Evolutionary conservation across 2,888 invertebrate genomes (phyloP).

Genomic region (Pristionchus japonicus): DNA sequence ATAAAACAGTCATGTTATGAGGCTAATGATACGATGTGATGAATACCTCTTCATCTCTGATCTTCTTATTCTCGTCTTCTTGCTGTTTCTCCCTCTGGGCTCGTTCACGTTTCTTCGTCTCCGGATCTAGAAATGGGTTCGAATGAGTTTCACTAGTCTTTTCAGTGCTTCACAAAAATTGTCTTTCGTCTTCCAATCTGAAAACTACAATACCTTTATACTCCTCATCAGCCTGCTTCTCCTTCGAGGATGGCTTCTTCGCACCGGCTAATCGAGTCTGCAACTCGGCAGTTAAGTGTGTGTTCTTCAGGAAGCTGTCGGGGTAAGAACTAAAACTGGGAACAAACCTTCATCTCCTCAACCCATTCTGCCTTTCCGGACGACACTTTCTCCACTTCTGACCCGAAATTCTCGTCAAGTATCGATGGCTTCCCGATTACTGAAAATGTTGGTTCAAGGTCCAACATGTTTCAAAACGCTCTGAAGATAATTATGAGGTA

Average conservation of each 20-base stretch:
- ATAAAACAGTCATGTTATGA: not conserved
- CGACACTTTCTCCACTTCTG: conserved; percentile 65
- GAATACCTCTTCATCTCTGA: conserved; percentile 50
- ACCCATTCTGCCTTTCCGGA: conserved; percentile 73
- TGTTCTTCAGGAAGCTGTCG: not conserved
- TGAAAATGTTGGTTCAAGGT: not conserved
- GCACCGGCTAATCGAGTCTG: conserved; percentile 39
- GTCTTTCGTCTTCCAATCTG: no score
- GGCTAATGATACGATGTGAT: not conserved
- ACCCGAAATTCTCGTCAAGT: not conserved
- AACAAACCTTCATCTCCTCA: conserved; percentile 64
- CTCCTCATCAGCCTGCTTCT: conserved; percentile 23
- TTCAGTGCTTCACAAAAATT: not conserved
- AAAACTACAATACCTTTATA: conserved; percentile 34
- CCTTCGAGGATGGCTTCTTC: not conserved
- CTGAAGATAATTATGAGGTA: no score
- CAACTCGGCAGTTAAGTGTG: not conserved
- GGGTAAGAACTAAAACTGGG: not conserved
- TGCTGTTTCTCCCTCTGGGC: conserved; percentile 57
- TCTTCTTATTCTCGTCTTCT: conserved; percentile 56
- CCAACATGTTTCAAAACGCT: no score
- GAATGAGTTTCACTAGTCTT: not conserved
- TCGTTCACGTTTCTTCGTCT: conserved; percentile 58
- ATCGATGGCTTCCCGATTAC: conserved; percentile 30
- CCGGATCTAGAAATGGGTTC: conserved; percentile 53